phyloP scores from a whole-genome alignment of 2,797 vertebrate genomes.

The Aulostomus chinensis region DNA sequence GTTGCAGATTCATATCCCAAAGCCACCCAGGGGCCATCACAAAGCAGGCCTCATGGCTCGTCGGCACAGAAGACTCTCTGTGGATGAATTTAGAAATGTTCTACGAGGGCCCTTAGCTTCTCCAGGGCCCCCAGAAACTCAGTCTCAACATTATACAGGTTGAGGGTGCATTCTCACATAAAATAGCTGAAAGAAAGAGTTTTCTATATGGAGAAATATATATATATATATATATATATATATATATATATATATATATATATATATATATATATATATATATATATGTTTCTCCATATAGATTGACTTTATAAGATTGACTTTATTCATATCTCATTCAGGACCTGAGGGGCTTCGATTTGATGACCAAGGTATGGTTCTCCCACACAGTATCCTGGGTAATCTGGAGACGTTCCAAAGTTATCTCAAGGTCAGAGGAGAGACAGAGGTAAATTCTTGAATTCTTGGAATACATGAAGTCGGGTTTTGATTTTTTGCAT shows the following conservation, averaged over 20 bases:
- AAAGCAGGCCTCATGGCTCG: constrained; percentile 52
- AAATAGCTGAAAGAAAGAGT: no score
- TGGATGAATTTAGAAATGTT: constrained; percentile 41
- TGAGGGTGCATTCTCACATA: no score
- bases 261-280: no score
- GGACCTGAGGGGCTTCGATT: constrained; percentile 62
- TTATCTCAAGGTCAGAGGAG: constrained; percentile 82
- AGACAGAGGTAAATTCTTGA: constrained; percentile 73
- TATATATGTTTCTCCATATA: no score
- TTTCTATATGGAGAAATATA: background rate
- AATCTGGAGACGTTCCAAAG: constrained; percentile 84
- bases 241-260: no score
- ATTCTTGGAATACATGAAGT: background rate
- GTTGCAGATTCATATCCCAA: constrained; percentile 74
- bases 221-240: no score
- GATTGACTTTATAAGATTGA: no score
- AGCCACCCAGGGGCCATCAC: constrained; percentile 39
- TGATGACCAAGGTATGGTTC: constrained; percentile 75
- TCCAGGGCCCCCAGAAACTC: constrained; percentile 41
- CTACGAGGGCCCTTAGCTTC: constrained; percentile 51
- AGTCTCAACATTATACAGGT: constrained; percentile 76
- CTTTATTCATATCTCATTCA: constrained; percentile 27
- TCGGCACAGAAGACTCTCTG: constrained; percentile 71
- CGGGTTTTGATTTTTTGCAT: background rate
- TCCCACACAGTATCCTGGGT: constrained; percentile 90